Evolutionary conservation across 2,888 invertebrate species (phyloP).

Genomic region (Netelia inedita): DNA sequence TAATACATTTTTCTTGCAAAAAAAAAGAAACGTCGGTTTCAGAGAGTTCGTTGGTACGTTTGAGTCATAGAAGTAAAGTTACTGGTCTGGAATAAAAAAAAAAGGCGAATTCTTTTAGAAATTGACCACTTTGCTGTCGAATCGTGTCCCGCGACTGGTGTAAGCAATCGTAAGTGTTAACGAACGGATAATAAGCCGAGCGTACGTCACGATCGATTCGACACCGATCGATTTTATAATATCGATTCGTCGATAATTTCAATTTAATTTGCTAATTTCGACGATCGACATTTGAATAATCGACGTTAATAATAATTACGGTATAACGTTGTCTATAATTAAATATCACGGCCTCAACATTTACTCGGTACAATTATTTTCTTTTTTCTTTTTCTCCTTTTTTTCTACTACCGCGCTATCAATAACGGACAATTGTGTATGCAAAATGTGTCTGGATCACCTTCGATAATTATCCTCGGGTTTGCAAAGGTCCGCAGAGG

Average conservation of each 20-base stretch:
- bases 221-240: conserved; percentile 5
- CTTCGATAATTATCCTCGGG: conserved; percentile 35
- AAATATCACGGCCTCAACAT: conserved; percentile 1
- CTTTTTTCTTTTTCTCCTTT: neutral
- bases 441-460: conserved; percentile 33
- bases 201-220: conserved; percentile 26
- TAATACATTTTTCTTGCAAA: too few species aligned
- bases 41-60: too few species aligned
- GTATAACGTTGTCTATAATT: neutral
- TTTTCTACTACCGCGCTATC: neutral
- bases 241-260: neutral
- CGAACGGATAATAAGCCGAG: conserved; percentile 50
- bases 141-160: too few species aligned
- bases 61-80: too few species aligned
- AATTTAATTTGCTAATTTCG: neutral
- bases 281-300: conserved; percentile 2
- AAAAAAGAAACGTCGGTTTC: too few species aligned
- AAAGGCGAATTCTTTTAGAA: too few species aligned
- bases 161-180: conserved; percentile 56
- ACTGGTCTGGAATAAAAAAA: too few species aligned
- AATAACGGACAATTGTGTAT: conserved; percentile 23
- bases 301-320: conserved; percentile 1
- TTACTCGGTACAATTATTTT: neutral
- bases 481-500: conserved; percentile 4
- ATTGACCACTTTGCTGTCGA: too few species aligned